Evolutionary conservation across 2,888 invertebrate genomes (phyloP), one percentile per base, ranked within the genome.

Genomic region (Steinernema scapterisci): DNA sequence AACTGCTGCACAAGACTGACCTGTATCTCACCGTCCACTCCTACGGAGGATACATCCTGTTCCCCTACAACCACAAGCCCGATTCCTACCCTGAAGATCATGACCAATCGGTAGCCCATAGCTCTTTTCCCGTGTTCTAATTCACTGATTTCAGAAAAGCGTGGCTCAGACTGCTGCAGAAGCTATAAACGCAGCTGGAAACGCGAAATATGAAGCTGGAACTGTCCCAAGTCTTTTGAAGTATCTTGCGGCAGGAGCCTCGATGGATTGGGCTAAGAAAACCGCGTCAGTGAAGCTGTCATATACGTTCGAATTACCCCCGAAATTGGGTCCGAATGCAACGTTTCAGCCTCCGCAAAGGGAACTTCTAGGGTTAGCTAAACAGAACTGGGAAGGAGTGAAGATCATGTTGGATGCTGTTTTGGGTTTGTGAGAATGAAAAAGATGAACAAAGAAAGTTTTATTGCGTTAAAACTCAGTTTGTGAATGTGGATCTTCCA

Each of bases 181-280:
- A 1, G 87, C 84, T 1, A 85, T 86, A 0, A 75, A 79, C 5
- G 86, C 85, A 11, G 78, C 88, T 25, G 84, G 86, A 75, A 78
- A 74, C 21, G 79, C 84, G 27, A 71, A 76, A 45, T 46, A 31
- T 72, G 87, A 87, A 63, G 87, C 86, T 13, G 87, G 87, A 11
- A 87, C 87, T n/a, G 87, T 38, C 9, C 9, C 9, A 38, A 38
- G 27, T 70, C 70, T 25, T 21, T 9, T 38, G 9, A 38, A 38
- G 16, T 43, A 88, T 74, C 86, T 86, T 0, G 84, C 85, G 0
- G 81, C 87, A 23, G 87, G 87, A 16, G 87, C 86, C 1, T 86
- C 86, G 1, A 86, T 87, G 73, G 87, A 87, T 75, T 87, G 87
- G 87, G 87, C 87, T 16, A 87, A 86, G 73, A 86, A 84, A 9